Base-by-base conservation (phyloP, 2,113 vertebrate genomes). In the Hiodon tergisus region DNA sequence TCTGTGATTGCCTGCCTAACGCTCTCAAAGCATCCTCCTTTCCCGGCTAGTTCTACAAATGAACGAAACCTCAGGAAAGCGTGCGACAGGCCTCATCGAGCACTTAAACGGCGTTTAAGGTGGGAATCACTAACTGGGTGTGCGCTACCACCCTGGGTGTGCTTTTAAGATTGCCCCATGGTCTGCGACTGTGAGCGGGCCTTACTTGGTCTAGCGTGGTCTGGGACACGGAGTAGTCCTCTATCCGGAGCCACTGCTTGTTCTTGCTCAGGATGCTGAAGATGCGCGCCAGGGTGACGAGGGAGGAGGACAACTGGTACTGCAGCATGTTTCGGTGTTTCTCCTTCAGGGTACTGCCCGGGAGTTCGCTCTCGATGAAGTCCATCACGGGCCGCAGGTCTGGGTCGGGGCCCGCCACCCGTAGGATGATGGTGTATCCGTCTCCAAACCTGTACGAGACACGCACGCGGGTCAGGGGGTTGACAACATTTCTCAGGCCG, bases 121-220 rank as follows among this genome's bases (percentile, higher is more conserved):
- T 31, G 31, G 31, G 31, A 31, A 31, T 31, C 31, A 2, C 31
- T 31, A 31, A 31, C 31, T 31, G 31, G 31, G 31, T 31, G 31
- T 2, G 31, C 31, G 31, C 31, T 31, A 31, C 31, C 31, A 31
- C 31, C 31, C 31, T 31, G 31, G 31, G 31, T 31, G 31, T 31
- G 31, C 2, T 31, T 31, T 31, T 31, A 31, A 31, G 31, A 31
- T 31, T 31, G 31, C 31, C 31, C 31, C 31, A 31, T 31, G 31
- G 31, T 31, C 31, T 31, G 9, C 31, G 3, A 31, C 52, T 54
- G 8, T 47, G 65, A 31, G 31, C 31, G 31, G 31, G 31, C 72
- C 92, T 90, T 87, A 95, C 97, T 94, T 99, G 96, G 92, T 99
- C 97, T 84, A 99, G 94, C 0, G 97, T 98, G 80, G 97, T 99